phyloP scores from a whole-genome alignment of 1,140 invertebrate species.

The Muscidifurax raptorellus region DNA sequence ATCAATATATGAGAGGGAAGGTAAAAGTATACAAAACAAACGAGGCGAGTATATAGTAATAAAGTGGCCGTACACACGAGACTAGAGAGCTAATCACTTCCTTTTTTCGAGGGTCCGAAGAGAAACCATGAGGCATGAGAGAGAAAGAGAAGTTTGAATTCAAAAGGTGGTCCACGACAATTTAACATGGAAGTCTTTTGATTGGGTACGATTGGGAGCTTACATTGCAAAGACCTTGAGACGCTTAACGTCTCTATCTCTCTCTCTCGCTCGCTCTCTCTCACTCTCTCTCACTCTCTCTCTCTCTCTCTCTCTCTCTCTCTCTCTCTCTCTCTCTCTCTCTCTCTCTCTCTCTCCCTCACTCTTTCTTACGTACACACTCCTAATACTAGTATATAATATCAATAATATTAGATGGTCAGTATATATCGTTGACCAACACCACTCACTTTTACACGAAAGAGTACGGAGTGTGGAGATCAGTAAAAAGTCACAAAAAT shows the following conservation, averaged over 20 bases:
- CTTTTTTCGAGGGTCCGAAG: conserved; percentile 15
- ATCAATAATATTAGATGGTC: too few species aligned
- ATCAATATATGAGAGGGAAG: background rate
- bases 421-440: too few species aligned
- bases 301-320: background rate
- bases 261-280: conserved; percentile 49
- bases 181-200: conserved; percentile 60
- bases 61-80: background rate
- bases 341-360: too few species aligned
- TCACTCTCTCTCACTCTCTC: conserved; percentile 20
- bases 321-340: background rate
- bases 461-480: too few species aligned
- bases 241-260: conserved; percentile 53
- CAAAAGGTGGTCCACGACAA: conserved; percentile 54
- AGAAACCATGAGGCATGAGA: conserved; percentile 1
- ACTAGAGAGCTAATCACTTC: conserved; percentile 18
- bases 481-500: too few species aligned
- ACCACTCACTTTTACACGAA: too few species aligned
- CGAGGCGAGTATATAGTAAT: background rate
- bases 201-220: conserved; percentile 65
- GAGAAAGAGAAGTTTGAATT: conserved; percentile 48
- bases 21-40: background rate
- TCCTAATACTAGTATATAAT: too few species aligned
- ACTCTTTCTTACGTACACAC: too few species aligned
- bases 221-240: conserved; percentile 69